A percentile compares a stretch with the other conserved stretches of the same genome.
Conservation (phyloP, 2,888 invertebrate genomes). For the Macrophya annulata region DNA sequence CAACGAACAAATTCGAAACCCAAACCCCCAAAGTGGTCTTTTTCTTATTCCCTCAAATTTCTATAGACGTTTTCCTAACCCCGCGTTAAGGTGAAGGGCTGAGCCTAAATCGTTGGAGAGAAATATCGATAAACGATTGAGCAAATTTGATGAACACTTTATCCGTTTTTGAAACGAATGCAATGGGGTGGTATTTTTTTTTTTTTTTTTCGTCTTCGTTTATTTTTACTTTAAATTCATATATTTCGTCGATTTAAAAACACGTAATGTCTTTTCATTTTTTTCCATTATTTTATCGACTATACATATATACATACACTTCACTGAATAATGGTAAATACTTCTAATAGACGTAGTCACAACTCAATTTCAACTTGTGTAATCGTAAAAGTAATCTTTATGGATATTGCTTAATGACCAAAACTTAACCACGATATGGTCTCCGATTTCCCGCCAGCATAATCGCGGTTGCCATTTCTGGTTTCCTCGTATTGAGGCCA, state of each 20-base stretch:
- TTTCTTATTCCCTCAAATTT: background rate
- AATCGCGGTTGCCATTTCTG: constrained; percentile 42
- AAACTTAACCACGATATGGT: constrained; percentile 20
- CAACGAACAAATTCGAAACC: background rate
- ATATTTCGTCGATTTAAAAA: background rate
- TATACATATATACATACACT: background rate
- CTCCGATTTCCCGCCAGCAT: constrained; percentile 49
- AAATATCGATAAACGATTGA: constrained; percentile 12
- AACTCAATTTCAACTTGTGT: background rate
- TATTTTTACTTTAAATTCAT: background rate
- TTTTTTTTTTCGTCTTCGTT: too few relatives aligned
- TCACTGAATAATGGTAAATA: constrained; percentile 22
- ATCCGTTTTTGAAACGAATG: background rate
- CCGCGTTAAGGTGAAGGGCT: constrained; percentile 2
- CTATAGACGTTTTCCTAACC: background rate
- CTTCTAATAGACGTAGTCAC: background rate
- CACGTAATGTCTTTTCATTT: background rate
- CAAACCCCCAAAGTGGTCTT: background rate
- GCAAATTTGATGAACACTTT: constrained; percentile 1
- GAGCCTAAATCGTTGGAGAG: constrained; percentile 10
- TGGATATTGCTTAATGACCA: background rate
- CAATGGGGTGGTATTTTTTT: background rate
- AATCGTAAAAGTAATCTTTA: background rate
- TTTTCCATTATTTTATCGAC: background rate
- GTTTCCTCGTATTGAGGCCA: constrained; percentile 52